phyloP scores from a whole-genome alignment of 1,140 invertebrate species.

The Riptortus pedestris region DNA sequence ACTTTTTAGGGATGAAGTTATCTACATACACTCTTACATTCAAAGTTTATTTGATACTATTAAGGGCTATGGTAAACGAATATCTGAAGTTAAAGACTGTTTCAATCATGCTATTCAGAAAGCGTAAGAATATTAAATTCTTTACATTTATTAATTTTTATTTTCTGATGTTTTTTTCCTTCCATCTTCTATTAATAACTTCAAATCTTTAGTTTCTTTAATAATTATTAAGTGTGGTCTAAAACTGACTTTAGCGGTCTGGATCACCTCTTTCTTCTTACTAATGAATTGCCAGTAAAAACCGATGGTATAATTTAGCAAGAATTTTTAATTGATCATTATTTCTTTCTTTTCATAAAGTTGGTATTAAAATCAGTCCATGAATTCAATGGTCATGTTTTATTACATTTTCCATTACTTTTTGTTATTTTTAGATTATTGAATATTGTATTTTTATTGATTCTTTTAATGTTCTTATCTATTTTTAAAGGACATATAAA shows the following conservation, averaged over 20 bases:
- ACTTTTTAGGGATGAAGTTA: conserved; percentile 92
- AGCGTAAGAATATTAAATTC: conserved; percentile 41
- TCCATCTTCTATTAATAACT: too few species aligned
- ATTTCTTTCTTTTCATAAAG: too few species aligned
- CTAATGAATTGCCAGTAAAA: too few species aligned
- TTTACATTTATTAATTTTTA: background rate
- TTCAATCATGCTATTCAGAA: conserved; percentile 82
- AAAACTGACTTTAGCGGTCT: too few species aligned
- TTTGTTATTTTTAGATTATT: conserved; percentile 12
- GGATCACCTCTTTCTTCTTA: too few species aligned
- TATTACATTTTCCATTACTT: background rate
- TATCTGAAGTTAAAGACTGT: conserved; percentile 89
- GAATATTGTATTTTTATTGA: conserved; percentile 16
- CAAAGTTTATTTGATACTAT: conserved; percentile 87
- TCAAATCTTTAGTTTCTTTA: too few species aligned
- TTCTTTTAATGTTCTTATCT: too few species aligned
- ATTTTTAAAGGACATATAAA: conserved; percentile 58
- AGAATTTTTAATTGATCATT: too few species aligned
- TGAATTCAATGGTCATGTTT: background rate
- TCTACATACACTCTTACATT: conserved; percentile 90
- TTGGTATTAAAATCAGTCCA: too few species aligned
- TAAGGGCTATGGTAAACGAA: conserved; percentile 86
- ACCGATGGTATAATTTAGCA: too few species aligned
- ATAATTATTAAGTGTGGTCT: too few species aligned
- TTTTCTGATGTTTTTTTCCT: background rate